These are phyloP conservation scores for Natrix natrix DNA, from an alignment of 2,797 vertebrate genomes.

Conservation along the genomic window DNA sequence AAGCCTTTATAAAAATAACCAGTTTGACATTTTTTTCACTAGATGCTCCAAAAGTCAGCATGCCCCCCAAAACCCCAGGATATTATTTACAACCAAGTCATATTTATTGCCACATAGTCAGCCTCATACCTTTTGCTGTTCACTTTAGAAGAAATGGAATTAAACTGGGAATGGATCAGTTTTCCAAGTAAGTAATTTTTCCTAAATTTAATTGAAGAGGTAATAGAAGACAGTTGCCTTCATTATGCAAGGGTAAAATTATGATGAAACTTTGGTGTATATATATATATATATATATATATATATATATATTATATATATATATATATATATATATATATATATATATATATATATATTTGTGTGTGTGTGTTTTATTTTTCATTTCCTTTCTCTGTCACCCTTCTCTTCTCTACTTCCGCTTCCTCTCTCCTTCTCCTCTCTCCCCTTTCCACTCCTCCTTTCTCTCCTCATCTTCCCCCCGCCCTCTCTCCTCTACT, in stretches of 20 bases:
- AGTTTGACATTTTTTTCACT: slow-evolving; percentile 28
- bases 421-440: too few species aligned
- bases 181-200: slow-evolving; percentile 81
- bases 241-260: not conserved
- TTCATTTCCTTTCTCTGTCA: too few species aligned
- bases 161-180: slow-evolving; percentile 84
- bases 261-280: too few species aligned
- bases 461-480: too few species aligned
- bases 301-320: too few species aligned
- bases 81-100: slow-evolving; percentile 89
- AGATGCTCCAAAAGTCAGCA: slow-evolving; percentile 89
- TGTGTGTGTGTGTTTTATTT: too few species aligned
- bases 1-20: not conserved
- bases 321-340: too few species aligned
- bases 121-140: slow-evolving; percentile 89
- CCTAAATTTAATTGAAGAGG: not conserved
- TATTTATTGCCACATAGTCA: slow-evolving; percentile 85
- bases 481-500: too few species aligned
- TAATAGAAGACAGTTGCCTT: not conserved
- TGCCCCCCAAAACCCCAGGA: slow-evolving; percentile 84
- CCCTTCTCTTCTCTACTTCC: too few species aligned
- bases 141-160: slow-evolving; percentile 84
- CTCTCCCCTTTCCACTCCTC: too few species aligned
- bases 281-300: too few species aligned
- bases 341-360: too few species aligned